These are phyloP conservation scores for Megaceryle torquata DNA, from an alignment of 2,113 vertebrate genomes.

Conservation along the genomic window DNA sequence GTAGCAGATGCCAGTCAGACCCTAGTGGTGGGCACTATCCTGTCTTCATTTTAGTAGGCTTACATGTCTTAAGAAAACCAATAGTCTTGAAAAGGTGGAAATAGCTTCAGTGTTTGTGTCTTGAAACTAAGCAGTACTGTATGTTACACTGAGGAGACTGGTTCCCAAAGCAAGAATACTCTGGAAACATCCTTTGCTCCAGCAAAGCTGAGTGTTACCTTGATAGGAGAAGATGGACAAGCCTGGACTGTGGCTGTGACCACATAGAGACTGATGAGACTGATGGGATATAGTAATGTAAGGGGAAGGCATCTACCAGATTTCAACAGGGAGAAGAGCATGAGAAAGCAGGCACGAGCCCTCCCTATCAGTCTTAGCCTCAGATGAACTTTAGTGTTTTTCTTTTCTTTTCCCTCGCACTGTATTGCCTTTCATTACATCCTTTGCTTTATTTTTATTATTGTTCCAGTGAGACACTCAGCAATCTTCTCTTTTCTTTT, in stretches of 20 bases:
- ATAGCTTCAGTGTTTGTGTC: not conserved
- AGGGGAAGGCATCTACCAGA: not conserved
- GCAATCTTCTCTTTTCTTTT: not conserved
- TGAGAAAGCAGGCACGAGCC: not conserved
- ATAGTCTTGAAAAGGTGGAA: not conserved
- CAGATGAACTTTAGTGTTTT: constrained; percentile 23
- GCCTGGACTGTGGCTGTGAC: not conserved
- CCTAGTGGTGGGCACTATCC: not conserved
- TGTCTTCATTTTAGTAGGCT: not conserved
- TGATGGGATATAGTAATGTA: not conserved
- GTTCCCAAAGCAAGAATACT: not conserved
- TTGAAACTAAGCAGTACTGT: not conserved
- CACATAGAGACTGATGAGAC: too few species aligned
- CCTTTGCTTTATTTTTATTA: constrained; percentile 2
- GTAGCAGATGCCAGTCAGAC: not conserved
- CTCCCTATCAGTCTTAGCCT: not conserved
- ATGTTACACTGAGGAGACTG: not conserved
- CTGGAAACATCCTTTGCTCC: not conserved
- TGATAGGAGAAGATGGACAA: not conserved
- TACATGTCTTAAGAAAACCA: not conserved
- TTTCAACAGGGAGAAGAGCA: not conserved
- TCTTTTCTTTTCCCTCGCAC: not conserved
- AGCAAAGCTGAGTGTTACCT: not conserved
- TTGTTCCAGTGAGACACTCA: not conserved
- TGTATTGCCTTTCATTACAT: not conserved